These are phyloP conservation scores for Heliopora coerulea DNA, from an alignment of 92 coral and sea anemone species.

Conservation along the genomic window DNA sequence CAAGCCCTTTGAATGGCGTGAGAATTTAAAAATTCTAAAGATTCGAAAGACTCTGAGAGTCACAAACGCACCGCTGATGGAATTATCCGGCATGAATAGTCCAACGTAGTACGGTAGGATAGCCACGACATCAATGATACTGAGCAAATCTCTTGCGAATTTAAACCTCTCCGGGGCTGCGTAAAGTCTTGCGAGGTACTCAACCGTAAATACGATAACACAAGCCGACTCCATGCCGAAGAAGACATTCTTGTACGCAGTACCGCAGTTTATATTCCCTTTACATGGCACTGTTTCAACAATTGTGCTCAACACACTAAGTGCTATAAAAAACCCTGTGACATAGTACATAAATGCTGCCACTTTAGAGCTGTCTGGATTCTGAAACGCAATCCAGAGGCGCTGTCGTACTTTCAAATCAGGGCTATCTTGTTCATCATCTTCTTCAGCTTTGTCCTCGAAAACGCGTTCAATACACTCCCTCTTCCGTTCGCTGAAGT, in stretches of 20 bases:
- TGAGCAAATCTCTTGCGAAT: conserved; percentile 94
- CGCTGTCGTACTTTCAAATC: conserved; percentile 84
- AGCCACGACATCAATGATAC: conserved; percentile 94
- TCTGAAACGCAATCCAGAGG: conserved; percentile 98
- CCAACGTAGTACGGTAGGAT: conserved; percentile 92
- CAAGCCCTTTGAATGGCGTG: conserved; percentile 97
- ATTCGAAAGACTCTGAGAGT: conserved; percentile 98
- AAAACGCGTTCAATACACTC: conserved; percentile 95
- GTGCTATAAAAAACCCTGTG: conserved; percentile 95
- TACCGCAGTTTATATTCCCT: conserved; percentile 66
- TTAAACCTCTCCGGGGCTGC: conserved; percentile 94
- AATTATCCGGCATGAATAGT: conserved; percentile 89
- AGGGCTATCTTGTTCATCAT: conserved; percentile 77
- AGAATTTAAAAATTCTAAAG: conserved; percentile 99
- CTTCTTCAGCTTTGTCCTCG: conserved; percentile 87
- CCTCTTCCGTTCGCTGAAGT: conserved; percentile 93
- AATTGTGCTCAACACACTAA: conserved; percentile 94
- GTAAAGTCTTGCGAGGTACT: conserved; percentile 85
- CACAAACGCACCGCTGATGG: conserved; percentile 98
- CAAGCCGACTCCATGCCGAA: conserved; percentile 95
- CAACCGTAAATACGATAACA: conserved; percentile 94
- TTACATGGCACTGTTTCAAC: conserved; percentile 90
- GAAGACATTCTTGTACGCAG: conserved; percentile 64
- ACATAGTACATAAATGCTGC: conserved; percentile 85
- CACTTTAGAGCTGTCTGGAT: conserved; percentile 92